phyloP scores from a whole-genome alignment of 2,797 vertebrate genomes.

The Enteromius afrohamiltoni region DNA sequence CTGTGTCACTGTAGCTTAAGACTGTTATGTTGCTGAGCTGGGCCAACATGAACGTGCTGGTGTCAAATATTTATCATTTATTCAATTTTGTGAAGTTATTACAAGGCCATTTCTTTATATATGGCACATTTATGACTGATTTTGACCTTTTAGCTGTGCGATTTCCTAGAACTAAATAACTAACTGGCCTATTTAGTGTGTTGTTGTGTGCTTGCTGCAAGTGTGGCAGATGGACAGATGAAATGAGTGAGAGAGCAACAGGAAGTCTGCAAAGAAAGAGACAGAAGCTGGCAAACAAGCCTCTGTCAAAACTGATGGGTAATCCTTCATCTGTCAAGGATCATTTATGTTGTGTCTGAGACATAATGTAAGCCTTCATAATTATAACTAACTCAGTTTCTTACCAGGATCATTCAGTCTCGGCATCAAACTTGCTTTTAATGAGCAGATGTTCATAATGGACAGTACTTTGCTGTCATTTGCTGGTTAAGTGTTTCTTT shows the following conservation, averaged over 20 bases:
- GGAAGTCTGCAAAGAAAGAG: conserved; percentile 31
- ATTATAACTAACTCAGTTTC: background rate
- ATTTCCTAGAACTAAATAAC: background rate
- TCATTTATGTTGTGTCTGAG: conserved; percentile 20
- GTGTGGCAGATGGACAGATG: conserved; percentile 15
- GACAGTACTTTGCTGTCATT: background rate
- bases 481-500: background rate
- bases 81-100: background rate
- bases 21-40: background rate
- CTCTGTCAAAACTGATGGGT: conserved; percentile 10
- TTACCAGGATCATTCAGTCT: background rate
- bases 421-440: background rate
- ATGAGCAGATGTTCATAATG: conserved; percentile 18
- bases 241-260: conserved; percentile 16
- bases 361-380: conserved; percentile 4
- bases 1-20: background rate
- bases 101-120: background rate
- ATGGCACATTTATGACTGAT: background rate
- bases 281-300: background rate
- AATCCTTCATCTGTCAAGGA: background rate
- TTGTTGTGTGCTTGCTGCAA: conserved; percentile 4
- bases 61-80: background rate
- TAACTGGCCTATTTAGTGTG: background rate
- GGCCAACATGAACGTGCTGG: background rate
- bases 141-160: conserved; percentile 7